Base-by-base conservation (phyloP, 2,113 vertebrate genomes). In the Otus sunia region DNA sequence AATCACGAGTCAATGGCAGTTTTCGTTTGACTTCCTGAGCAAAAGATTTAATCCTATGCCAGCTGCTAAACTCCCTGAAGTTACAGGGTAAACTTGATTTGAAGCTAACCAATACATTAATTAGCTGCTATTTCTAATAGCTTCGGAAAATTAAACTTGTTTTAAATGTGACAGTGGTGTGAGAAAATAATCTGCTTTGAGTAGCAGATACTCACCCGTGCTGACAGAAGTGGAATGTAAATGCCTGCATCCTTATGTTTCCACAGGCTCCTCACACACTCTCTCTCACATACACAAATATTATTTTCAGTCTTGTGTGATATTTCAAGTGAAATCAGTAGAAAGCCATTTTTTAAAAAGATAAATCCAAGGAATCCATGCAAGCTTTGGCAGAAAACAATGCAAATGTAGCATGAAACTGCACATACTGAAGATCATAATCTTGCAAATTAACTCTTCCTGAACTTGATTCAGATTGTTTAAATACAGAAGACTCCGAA, bases 181-280 rank as follows among this genome's bases (percentile, higher is more conserved):
- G 87, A 97, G 97, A 95, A 96, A 97, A 95, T 96, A 91, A 95
- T 95, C 84, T 97, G 94, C 96, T 79, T 76, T 97, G 95, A 97
- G 94, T 94, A 97, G 96, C 96, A 97, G 96, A 91, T 87, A 82
- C 77, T 96, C 96, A 94, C 86, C 94, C 96, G 69, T 94, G 77
- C 91, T 96, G 96, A 97, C 95, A 97, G 91, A 88, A 96, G 84
- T 90, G 89, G 89, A 95, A 95, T 88, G 92, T 81, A 88, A 96
- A 76, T 96, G 97, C 87, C 91, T 91, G 62, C 91, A 90, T 80
- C 97, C 96, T 97, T 96, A 92, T 97, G 96, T 69, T 95, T 94
- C 87, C 84, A 76, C 96, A 94, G 71, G 92, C 89, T 92, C 80
- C 91, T 87, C 82, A 36, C 92, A 93, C 69, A 49, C 84, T 78